These are phyloP conservation scores for Heteropelma amictum DNA, from an alignment of 2,888 invertebrate species.

Conservation along the genomic window DNA sequence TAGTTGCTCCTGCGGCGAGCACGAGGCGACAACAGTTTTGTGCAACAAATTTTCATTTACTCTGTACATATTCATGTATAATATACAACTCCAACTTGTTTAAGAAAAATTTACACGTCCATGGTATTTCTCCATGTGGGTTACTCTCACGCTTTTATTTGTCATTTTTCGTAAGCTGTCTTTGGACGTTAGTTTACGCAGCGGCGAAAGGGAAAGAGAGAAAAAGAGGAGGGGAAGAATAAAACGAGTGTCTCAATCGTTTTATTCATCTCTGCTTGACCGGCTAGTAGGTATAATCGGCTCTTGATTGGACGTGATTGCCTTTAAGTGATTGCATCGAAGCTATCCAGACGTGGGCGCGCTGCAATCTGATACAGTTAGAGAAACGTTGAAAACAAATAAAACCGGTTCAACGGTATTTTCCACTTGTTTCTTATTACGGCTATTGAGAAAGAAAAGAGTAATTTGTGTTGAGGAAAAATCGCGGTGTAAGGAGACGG, in stretches of 20 bases:
- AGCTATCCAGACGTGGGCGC: neutral
- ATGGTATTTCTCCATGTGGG: neutral
- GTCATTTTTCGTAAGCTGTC: too few relatives aligned
- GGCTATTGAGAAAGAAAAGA: neutral
- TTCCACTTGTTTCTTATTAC: neutral
- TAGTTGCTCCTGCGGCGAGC: constrained; percentile 48
- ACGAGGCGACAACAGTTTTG: constrained; percentile 17
- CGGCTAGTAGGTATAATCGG: constrained; percentile 45
- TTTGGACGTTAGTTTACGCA: too few relatives aligned
- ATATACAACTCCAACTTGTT: neutral
- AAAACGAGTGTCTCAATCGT: constrained; percentile 15
- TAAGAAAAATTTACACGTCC: neutral
- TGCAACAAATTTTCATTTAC: neutral
- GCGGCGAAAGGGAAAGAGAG: too few relatives aligned
- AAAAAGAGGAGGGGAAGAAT: neutral
- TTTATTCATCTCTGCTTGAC: constrained; percentile 19
- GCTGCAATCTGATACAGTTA: neutral
- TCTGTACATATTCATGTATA: neutral
- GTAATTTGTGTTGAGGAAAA: neutral
- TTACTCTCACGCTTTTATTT: too few relatives aligned
- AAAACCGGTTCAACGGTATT: neutral
- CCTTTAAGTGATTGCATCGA: constrained; percentile 39
- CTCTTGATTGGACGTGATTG: constrained; percentile 56
- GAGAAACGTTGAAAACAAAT: neutral
- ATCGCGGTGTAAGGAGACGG: neutral